Percentiles rank a stretch among this genome's conserved stretches.
These are phyloP conservation scores for Drosophila watanabei DNA, from an alignment of 1,140 invertebrate genomes.

Conservation along the genomic window DNA sequence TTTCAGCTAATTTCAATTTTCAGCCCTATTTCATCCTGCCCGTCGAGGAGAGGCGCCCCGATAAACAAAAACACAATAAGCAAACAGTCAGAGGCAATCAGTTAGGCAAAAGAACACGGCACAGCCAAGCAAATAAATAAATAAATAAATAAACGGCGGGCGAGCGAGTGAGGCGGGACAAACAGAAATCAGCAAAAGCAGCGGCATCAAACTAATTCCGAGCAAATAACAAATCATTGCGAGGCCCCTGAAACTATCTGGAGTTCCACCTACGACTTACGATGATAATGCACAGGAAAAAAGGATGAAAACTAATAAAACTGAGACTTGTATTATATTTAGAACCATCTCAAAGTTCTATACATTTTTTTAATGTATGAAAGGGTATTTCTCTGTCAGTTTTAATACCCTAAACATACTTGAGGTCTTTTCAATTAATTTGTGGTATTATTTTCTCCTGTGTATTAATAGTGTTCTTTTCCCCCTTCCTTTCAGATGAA, in stretches of 20 bases:
- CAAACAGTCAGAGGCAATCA: conserved; percentile 72
- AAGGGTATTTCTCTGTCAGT: background rate
- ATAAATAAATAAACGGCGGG: conserved; percentile 36
- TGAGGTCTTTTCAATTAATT: background rate
- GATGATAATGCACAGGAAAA: conserved; percentile 18
- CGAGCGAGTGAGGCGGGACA: conserved; percentile 17
- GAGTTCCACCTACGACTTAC: conserved; percentile 35
- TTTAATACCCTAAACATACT: background rate
- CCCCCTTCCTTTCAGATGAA: conserved; percentile 66
- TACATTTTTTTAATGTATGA: background rate
- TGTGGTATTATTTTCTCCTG: background rate
- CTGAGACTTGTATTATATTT: background rate
- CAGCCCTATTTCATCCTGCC: conserved; percentile 54
- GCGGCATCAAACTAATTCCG: conserved; percentile 70
- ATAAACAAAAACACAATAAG: conserved; percentile 35
- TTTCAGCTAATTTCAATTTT: conserved; percentile 77
- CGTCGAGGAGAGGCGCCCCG: background rate
- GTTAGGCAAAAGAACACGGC: conserved; percentile 54
- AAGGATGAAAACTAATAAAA: background rate
- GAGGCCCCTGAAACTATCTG: conserved; percentile 41
- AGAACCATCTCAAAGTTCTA: background rate
- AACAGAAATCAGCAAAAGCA: conserved; percentile 35
- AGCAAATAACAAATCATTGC: conserved; percentile 81
- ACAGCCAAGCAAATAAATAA: conserved; percentile 45
- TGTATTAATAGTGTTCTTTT: background rate